A percentile compares a stretch with the other conserved stretches of the same genome.
Evolutionary conservation across 2,888 invertebrate genomes (phyloP).

Genomic region (Mantis religiosa): DNA sequence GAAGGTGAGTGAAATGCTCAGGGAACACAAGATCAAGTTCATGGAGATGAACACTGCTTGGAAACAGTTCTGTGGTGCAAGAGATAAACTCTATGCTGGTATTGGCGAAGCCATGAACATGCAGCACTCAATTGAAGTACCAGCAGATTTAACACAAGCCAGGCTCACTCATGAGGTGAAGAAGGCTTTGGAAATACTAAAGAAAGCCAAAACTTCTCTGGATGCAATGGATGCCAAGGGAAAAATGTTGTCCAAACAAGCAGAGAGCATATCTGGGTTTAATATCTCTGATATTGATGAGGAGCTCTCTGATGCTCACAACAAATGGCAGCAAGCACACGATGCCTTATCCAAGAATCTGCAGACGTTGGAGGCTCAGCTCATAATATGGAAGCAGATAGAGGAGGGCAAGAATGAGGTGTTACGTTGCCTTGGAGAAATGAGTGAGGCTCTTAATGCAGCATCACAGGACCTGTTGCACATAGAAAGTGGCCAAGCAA

Average conservation of each 20-base stretch:
- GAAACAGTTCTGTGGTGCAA: conserved; percentile 70
- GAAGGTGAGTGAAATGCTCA: conserved; percentile 67
- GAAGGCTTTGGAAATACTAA: conserved; percentile 68
- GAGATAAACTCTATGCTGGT: conserved; percentile 64
- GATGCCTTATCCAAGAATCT: conserved; percentile 68
- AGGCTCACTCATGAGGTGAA: conserved; percentile 68
- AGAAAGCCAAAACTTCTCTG: conserved; percentile 67
- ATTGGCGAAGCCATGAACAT: conserved; percentile 65
- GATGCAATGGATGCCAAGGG: conserved; percentile 76
- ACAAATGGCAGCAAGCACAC: conserved; percentile 66
- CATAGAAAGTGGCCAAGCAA: conserved; percentile 72
- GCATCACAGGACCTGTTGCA: conserved; percentile 75
- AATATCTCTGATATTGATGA: conserved; percentile 50
- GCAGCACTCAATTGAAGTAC: conserved; percentile 59
- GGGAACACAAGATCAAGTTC: conserved; percentile 70
- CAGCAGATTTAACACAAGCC: conserved; percentile 69
- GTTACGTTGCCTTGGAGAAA: conserved; percentile 77
- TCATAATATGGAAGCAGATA: conserved; percentile 90
- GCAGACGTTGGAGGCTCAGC: conserved; percentile 80
- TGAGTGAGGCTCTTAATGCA: conserved; percentile 69
- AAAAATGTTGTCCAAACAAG: conserved; percentile 64
- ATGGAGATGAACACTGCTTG: conserved; percentile 67
- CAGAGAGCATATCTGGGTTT: conserved; percentile 64
- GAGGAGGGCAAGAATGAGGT: conserved; percentile 81
- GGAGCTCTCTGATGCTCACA: conserved; percentile 52